Evolutionary conservation across 2,113 vertebrate genomes (phyloP).

Genomic region (Nanorana parkeri): DNA sequence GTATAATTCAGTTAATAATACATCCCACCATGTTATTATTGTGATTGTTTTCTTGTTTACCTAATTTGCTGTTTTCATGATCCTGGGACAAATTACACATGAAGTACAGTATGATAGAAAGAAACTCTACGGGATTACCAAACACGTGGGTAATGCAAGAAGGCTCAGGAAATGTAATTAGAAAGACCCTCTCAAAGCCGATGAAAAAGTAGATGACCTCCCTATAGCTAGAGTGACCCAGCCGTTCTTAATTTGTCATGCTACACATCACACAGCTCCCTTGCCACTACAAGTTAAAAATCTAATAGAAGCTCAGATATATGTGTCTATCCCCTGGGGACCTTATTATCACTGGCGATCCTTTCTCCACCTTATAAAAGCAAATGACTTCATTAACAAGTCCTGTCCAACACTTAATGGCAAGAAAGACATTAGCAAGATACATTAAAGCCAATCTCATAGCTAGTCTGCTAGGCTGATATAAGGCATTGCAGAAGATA

Average conservation of each 20-base stretch:
- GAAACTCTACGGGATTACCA: neutral
- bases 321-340: constrained; percentile 39
- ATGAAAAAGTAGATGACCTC: constrained; percentile 17
- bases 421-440: constrained; percentile 47
- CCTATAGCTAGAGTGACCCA: constrained; percentile 8
- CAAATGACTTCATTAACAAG: constrained; percentile 54
- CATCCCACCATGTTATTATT: neutral
- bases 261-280: constrained; percentile 35
- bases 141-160: neutral
- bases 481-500: constrained; percentile 9
- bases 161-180: constrained; percentile 25
- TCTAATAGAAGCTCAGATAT: constrained; percentile 47
- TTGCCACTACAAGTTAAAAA: constrained; percentile 31
- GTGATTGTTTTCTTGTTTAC: neutral
- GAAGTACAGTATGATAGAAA: neutral
- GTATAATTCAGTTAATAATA: too few species aligned
- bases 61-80: neutral
- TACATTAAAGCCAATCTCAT: constrained; percentile 38
- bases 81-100: neutral
- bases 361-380: constrained; percentile 48
- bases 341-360: constrained; percentile 53
- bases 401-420: constrained; percentile 52
- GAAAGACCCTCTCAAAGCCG: constrained; percentile 9
- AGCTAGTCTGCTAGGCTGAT: constrained; percentile 32
- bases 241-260: constrained; percentile 41